Conservation (phyloP, 2,113 vertebrate species). For the Corythaeola cristata region DNA sequence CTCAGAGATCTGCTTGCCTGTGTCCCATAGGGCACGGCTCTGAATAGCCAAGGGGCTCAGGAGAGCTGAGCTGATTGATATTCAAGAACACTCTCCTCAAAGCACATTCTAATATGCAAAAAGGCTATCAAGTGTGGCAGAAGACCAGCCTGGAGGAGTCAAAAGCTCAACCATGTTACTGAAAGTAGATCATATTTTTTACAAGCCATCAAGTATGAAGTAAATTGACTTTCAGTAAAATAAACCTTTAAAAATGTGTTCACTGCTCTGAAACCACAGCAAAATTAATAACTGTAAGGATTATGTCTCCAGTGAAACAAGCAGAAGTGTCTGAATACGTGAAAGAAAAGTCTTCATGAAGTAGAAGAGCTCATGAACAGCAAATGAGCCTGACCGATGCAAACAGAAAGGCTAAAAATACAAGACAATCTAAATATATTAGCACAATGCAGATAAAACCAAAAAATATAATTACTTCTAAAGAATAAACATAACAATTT, state of each 20-base stretch:
- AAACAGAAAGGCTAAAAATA: not conserved
- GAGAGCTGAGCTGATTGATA: not conserved
- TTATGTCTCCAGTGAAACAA: not conserved
- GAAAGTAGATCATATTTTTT: not conserved
- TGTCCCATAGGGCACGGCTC: not conserved
- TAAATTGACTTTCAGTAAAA: conserved; percentile 22
- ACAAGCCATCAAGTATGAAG: not conserved
- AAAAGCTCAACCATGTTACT: not conserved
- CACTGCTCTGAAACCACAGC: not conserved
- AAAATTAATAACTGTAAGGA: conserved; percentile 7
- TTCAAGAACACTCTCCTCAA: not conserved
- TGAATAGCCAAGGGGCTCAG: not conserved
- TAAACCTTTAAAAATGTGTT: conserved; percentile 23
- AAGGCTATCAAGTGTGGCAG: not conserved
- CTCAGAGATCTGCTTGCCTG: not conserved
- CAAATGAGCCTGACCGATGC: not conserved
- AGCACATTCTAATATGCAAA: not conserved
- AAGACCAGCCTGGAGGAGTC: not conserved
- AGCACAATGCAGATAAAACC: not conserved
- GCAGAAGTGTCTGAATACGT: not conserved
- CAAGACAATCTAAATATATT: not conserved
- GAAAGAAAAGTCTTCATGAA: not conserved
- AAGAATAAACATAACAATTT: not conserved
- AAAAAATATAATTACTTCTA: not conserved
- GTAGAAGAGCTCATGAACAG: not conserved